phyloP scores from a whole-genome alignment of 2,797 vertebrate species.

The Enteromius fasciolatus region DNA sequence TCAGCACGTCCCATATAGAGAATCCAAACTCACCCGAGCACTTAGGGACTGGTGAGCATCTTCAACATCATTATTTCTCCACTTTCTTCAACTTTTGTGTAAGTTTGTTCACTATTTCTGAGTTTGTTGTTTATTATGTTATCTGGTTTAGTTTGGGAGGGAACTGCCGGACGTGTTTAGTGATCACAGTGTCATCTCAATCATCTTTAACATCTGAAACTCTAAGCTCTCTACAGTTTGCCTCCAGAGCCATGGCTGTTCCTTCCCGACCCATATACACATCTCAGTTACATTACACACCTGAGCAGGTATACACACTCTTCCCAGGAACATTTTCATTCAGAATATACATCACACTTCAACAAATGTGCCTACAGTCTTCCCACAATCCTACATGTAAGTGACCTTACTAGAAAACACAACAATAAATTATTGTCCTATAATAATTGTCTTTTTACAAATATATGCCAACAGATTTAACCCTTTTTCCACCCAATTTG shows the following conservation, averaged over 20 bases:
- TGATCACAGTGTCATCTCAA: slow-evolving; percentile 57
- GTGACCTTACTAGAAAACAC: not conserved
- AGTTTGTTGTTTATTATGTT: too few species aligned
- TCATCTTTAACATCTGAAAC: slow-evolving; percentile 57
- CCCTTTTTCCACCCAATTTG: not conserved
- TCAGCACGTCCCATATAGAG: slow-evolving; percentile 67
- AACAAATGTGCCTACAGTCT: too few species aligned
- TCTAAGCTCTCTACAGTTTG: slow-evolving; percentile 67
- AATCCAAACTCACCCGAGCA: slow-evolving; percentile 68
- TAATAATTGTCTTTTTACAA: not conserved
- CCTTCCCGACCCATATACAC: slow-evolving; percentile 41
- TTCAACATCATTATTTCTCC: not conserved
- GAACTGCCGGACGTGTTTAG: slow-evolving; percentile 64
- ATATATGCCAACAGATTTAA: not conserved
- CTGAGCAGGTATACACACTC: slow-evolving; percentile 41
- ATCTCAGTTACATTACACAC: slow-evolving; percentile 51
- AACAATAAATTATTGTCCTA: not conserved
- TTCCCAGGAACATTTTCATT: not conserved
- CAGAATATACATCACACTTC: not conserved
- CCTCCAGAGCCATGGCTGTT: slow-evolving; percentile 62
- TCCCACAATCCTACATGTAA: not conserved
- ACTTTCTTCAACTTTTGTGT: slow-evolving; percentile 25
- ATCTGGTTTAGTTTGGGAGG: slow-evolving; percentile 61
- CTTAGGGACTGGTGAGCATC: slow-evolving; percentile 65
- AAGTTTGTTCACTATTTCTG: not conserved